Evolutionary conservation across 2,888 invertebrate species (phyloP).

Genomic region (Panopea generosa): DNA sequence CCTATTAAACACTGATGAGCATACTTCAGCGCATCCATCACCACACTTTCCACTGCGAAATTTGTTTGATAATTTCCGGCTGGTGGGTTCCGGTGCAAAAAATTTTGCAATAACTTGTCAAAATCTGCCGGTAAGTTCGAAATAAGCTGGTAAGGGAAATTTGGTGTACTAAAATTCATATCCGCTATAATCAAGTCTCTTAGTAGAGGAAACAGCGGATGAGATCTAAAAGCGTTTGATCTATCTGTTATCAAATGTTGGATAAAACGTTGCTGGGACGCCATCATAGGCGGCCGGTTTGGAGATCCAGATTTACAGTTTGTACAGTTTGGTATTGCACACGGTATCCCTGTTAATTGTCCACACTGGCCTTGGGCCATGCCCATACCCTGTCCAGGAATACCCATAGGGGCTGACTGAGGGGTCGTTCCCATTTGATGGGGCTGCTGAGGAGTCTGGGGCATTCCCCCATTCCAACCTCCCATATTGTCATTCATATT

Average conservation of each 20-base stretch:
- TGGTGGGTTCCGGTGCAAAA: slow-evolving; percentile 82
- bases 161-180: slow-evolving; percentile 84
- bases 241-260: slow-evolving; percentile 83
- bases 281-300: slow-evolving; percentile 75
- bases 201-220: slow-evolving; percentile 83
- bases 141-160: slow-evolving; percentile 84
- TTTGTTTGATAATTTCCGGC: slow-evolving; percentile 81
- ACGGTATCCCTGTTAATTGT: slow-evolving; percentile 58
- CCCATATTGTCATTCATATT: slow-evolving; percentile 46
- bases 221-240: slow-evolving; percentile 83
- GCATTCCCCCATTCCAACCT: slow-evolving; percentile 63
- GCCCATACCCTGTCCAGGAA: slow-evolving; percentile 61
- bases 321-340: slow-evolving; percentile 74
- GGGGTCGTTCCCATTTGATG: slow-evolving; percentile 64
- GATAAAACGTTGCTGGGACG: slow-evolving; percentile 83
- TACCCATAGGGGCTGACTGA: slow-evolving; percentile 62
- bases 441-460: slow-evolving; percentile 65
- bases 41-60: slow-evolving; percentile 82
- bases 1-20: slow-evolving; percentile 84
- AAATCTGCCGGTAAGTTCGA: slow-evolving; percentile 83
- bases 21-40: slow-evolving; percentile 84
- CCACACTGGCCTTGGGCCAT: slow-evolving; percentile 58
- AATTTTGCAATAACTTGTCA: slow-evolving; percentile 83
- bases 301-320: slow-evolving; percentile 76
- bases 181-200: slow-evolving; percentile 84